Percentiles rank a stretch among this genome's conserved stretches.
phyloP scores from a whole-genome alignment of 2,888 invertebrate genomes.

The Aphelenchoides bicaudatus region DNA sequence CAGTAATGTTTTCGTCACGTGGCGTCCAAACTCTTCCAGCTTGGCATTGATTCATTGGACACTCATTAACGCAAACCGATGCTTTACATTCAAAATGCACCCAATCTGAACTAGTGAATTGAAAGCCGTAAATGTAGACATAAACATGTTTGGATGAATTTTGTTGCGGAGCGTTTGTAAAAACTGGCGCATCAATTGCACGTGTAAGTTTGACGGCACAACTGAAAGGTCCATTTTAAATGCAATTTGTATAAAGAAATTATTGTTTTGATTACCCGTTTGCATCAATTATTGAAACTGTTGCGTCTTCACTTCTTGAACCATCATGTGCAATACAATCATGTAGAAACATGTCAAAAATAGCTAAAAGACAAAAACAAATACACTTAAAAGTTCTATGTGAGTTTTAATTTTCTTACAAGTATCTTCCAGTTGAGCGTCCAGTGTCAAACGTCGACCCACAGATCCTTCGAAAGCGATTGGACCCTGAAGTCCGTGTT shows the following conservation, averaged over 20 bases:
- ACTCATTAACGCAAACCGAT: constrained; percentile 48
- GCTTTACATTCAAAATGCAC: constrained; percentile 57
- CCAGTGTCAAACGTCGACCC: constrained; percentile 56
- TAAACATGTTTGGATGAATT: constrained; percentile 56
- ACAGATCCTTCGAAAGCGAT: constrained; percentile 48
- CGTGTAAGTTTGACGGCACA: constrained; percentile 54
- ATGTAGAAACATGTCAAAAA: constrained; percentile 59
- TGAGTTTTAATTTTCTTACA: constrained; percentile 38
- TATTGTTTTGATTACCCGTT: constrained; percentile 50
- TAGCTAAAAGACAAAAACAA: constrained; percentile 43
- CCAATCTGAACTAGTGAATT: constrained; percentile 54
- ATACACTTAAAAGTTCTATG: neutral
- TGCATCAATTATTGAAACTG: constrained; percentile 50
- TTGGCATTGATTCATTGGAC: constrained; percentile 41
- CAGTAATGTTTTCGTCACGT: too few species aligned
- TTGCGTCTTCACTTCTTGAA: constrained; percentile 51
- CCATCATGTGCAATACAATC: constrained; percentile 59
- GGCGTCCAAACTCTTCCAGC: neutral
- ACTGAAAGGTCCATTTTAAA: constrained; percentile 27
- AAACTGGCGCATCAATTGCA: constrained; percentile 56
- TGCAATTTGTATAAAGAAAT: neutral
- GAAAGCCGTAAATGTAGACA: constrained; percentile 52
- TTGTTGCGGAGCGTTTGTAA: constrained; percentile 43
- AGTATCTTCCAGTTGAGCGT: constrained; percentile 53
- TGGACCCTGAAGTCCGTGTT: constrained; percentile 51